Evolutionary conservation across 2,113 vertebrate genomes (phyloP), one percentile per base, ranked within the genome.

Genomic region (Vulpes vulpes): DNA sequence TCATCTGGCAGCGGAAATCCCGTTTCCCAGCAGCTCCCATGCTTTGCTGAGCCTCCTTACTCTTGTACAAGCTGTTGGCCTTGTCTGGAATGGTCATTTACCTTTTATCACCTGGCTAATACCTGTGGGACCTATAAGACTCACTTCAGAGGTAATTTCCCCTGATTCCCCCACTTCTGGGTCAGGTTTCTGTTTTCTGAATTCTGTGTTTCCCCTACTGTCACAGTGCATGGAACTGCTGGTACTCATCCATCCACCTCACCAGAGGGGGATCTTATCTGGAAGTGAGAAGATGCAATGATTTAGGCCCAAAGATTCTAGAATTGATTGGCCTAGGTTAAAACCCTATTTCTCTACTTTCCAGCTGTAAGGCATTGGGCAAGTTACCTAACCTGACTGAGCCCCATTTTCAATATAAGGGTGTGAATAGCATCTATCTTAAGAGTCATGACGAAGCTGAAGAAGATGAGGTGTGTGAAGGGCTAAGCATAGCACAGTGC

Each of bases 31-130:
- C 16, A 79, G 49, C 11, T 27, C 15, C n/a, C 16, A 0, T 32
- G 76, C 17, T 51, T 23, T 35, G 4, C 16, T 91, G 49, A 53
- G 35, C 60, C 43, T 92, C 38, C 32, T 69, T 22, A n/a, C 79
- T 91, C 85, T 82, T 95, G 12, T 71, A 76, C 27, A 94, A 92
- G 71, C n/a, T 62, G 1, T 30, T 69, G 51, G 22, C 35, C 53
- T 91, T 90, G 15, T 93, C 74, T 64, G 57, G 59, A 86, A 84
- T 49, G 16, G 49, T 27, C 67, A 57, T 93, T 81, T 81, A 49
- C 51, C 64, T 96, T 87, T 86, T 80, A 85, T 93, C 91, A 85
- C 78, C 57, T 94, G 51, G 57, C 27, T 89, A 83, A 78, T 32
- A 43, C 43, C 43, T 53, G 2, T 14, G 85, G 35, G 65, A 71